These are phyloP conservation scores for Acleris laterana DNA, from an alignment of 2,888 invertebrate genomes.

Conservation along the genomic window DNA sequence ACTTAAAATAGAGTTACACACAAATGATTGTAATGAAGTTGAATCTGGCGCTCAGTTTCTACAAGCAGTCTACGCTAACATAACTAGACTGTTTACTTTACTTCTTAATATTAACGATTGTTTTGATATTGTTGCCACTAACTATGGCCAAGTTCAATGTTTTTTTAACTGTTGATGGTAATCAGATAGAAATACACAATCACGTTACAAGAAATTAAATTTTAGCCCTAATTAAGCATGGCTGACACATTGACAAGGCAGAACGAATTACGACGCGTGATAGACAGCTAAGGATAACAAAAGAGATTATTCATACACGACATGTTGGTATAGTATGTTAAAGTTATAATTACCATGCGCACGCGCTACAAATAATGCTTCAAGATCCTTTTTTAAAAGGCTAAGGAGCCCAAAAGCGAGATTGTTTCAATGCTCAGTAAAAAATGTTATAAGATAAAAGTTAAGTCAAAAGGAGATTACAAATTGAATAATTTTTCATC, in stretches of 20 bases:
- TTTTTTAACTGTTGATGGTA: background rate
- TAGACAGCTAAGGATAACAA: conserved; percentile 33
- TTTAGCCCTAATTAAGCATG: conserved; percentile 31
- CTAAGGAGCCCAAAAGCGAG: conserved; percentile 16
- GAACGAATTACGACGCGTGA: conserved; percentile 29
- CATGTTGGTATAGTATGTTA: conserved; percentile 36
- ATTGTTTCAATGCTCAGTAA: conserved; percentile 29
- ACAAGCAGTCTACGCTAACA: too few relatives aligned
- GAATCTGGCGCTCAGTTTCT: too few relatives aligned
- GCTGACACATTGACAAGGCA: conserved; percentile 29
- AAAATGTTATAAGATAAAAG: conserved; percentile 26
- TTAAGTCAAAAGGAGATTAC: conserved; percentile 33
- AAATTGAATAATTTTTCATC: conserved; percentile 33
- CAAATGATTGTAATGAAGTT: too few relatives aligned
- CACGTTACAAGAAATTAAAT: conserved; percentile 25
- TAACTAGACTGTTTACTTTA: too few relatives aligned
- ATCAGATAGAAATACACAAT: background rate
- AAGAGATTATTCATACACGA: conserved; percentile 31
- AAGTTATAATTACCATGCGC: conserved; percentile 32
- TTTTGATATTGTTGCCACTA: too few relatives aligned
- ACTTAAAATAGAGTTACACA: too few relatives aligned
- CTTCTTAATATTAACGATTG: too few relatives aligned
- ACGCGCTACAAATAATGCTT: conserved; percentile 36
- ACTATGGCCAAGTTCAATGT: too few relatives aligned
- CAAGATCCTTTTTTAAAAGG: conserved; percentile 16